Conservation (phyloP, 2,113 vertebrate species). For the Neomonachus schauinslandi region DNA sequence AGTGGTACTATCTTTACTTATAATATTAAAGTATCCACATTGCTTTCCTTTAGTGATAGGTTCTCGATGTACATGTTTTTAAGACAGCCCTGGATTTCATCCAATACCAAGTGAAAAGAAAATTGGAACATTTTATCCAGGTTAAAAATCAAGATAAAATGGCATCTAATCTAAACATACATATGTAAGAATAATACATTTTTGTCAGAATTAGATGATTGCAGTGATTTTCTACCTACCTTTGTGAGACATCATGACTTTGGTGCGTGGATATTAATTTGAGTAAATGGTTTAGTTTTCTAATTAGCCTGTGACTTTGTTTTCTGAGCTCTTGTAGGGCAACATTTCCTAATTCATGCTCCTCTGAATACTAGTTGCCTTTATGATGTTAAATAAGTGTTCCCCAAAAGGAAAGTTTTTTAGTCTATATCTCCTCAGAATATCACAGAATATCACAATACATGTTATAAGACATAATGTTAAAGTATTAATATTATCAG, state of each 20-base stretch:
- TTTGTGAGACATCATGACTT: not conserved
- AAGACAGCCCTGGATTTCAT: not conserved
- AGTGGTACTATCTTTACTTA: not conserved
- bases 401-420: not conserved
- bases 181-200: not conserved
- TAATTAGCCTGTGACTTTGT: not conserved
- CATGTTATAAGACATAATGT: not conserved
- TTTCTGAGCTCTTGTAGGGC: not conserved
- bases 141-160: not conserved
- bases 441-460: not conserved
- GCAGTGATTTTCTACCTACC: not conserved
- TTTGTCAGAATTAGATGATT: not conserved
- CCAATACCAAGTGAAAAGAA: not conserved
- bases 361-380: not conserved
- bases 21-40: not conserved
- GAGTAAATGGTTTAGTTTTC: not conserved
- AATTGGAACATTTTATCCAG: not conserved
- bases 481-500: not conserved
- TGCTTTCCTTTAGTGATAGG: not conserved
- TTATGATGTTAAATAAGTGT: not conserved
- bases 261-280: not conserved
- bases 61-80: not conserved
- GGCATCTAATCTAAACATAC: not conserved
- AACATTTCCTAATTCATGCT: not conserved
- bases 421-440: not conserved